Percentiles rank a stretch among this genome's conserved stretches.
Evolutionary conservation across 2,888 invertebrate genomes (phyloP).

Genomic region (Macrosoma leucophasiata): DNA sequence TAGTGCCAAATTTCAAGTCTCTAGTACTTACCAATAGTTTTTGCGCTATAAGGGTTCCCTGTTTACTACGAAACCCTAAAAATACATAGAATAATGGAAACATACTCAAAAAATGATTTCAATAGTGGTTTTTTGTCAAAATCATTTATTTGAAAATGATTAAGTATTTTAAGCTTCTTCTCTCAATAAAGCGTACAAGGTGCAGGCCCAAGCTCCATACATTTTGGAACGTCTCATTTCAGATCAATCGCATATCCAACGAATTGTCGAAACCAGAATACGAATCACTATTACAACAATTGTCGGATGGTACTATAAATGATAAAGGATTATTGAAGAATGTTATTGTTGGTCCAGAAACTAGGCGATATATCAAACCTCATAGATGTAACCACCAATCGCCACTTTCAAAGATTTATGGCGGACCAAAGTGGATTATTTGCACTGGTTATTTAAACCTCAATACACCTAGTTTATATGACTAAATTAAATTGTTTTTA

Average conservation of each 20-base stretch:
- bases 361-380: slow-evolving; percentile 63
- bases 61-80: too few relatives aligned
- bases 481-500: slow-evolving; percentile 31
- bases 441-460: slow-evolving; percentile 65
- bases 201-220: too few relatives aligned
- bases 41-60: too few relatives aligned
- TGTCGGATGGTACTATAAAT: slow-evolving; percentile 46
- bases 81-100: too few relatives aligned
- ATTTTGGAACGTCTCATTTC: too few relatives aligned
- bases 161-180: too few relatives aligned
- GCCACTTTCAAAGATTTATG: slow-evolving; percentile 47
- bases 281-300: slow-evolving; percentile 48
- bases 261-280: slow-evolving; percentile 62
- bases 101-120: too few relatives aligned
- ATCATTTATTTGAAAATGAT: too few relatives aligned
- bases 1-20: too few relatives aligned
- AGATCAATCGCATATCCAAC: slow-evolving; percentile 57
- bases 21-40: too few relatives aligned
- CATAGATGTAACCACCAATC: slow-evolving; percentile 66
- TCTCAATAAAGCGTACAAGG: too few relatives aligned
- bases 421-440: slow-evolving; percentile 62
- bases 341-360: slow-evolving; percentile 48
- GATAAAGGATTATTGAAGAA: slow-evolving; percentile 47
- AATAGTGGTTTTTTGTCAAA: too few relatives aligned
- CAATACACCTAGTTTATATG: slow-evolving; percentile 61